A percentile compares a stretch with the other conserved stretches of the same genome.
phyloP scores from a whole-genome alignment of 2,888 invertebrate species.

The Agrotis clavis region DNA sequence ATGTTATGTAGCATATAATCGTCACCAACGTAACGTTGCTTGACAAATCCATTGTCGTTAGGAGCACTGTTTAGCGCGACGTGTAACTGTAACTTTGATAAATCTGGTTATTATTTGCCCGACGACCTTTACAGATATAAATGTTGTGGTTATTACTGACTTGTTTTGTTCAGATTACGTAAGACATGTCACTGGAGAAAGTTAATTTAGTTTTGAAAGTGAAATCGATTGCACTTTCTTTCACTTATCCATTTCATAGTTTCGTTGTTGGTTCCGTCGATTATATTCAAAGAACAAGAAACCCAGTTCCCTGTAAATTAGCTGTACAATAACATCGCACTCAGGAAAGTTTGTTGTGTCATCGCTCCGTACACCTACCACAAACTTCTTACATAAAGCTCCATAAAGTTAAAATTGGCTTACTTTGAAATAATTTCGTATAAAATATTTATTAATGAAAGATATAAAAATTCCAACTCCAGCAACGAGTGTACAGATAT shows the following conservation, averaged over 20 bases:
- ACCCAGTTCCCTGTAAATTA: constrained; percentile 57
- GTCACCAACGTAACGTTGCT: background rate
- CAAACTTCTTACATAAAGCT: constrained; percentile 53
- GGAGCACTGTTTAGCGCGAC: background rate
- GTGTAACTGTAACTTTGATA: constrained; percentile 54
- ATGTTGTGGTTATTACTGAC: constrained; percentile 86
- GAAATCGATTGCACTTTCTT: constrained; percentile 91
- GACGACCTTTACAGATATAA: constrained; percentile 87
- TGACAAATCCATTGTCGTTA: background rate
- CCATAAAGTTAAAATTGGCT: constrained; percentile 47
- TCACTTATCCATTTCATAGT: constrained; percentile 88
- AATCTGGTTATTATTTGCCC: constrained; percentile 63
- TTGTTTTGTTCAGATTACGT: constrained; percentile 88
- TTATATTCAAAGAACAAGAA: constrained; percentile 70
- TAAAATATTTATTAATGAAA: constrained; percentile 45
- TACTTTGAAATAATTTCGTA: constrained; percentile 47
- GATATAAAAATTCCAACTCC: constrained; percentile 37
- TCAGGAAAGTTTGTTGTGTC: constrained; percentile 56
- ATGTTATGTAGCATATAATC: background rate
- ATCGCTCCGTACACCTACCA: constrained; percentile 38
- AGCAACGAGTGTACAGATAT: constrained; percentile 37
- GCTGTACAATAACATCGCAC: constrained; percentile 46
- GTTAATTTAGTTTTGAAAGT: constrained; percentile 91
- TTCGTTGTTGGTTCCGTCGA: constrained; percentile 75
- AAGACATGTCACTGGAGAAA: constrained; percentile 91